phyloP scores from a whole-genome alignment of 2,888 invertebrate species.

The Pherbina coryleti region DNA sequence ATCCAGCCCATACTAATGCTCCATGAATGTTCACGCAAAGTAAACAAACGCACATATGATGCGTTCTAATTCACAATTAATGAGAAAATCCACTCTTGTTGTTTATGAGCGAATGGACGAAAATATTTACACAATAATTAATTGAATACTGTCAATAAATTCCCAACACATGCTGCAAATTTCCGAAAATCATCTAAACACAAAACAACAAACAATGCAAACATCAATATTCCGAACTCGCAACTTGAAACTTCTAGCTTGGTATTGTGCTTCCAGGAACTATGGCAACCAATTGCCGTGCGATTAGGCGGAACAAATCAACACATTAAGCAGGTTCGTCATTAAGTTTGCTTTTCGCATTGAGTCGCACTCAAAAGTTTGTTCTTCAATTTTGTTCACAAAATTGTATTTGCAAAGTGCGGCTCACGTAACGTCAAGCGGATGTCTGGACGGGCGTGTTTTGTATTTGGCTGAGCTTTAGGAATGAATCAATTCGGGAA shows the following conservation, averaged over 20 bases:
- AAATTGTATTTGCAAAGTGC: slow-evolving; percentile 64
- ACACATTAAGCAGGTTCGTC: slow-evolving; percentile 63
- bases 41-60: slow-evolving; percentile 35
- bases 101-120: slow-evolving; percentile 33
- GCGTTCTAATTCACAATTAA: slow-evolving; percentile 67
- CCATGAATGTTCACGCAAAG: neutral
- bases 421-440: neutral
- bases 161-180: slow-evolving; percentile 59
- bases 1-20: neutral
- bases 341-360: slow-evolving; percentile 56
- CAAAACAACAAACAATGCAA: slow-evolving; percentile 6
- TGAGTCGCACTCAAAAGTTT: slow-evolving; percentile 61
- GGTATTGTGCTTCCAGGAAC: neutral
- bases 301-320: slow-evolving; percentile 68
- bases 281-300: slow-evolving; percentile 52
- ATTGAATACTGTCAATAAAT: slow-evolving; percentile 68
- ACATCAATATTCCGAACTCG: slow-evolving; percentile 3
- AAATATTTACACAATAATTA: slow-evolving; percentile 68
- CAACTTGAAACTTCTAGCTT: neutral
- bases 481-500: slow-evolving; percentile 21
- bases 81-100: slow-evolving; percentile 56
- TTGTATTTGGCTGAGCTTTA: slow-evolving; percentile 16
- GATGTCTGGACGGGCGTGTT: slow-evolving; percentile 8
- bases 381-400: slow-evolving; percentile 63
- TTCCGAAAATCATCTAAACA: slow-evolving; percentile 14